Conservation (phyloP, 2,888 invertebrate genomes). For the Synergus itoensis region DNA sequence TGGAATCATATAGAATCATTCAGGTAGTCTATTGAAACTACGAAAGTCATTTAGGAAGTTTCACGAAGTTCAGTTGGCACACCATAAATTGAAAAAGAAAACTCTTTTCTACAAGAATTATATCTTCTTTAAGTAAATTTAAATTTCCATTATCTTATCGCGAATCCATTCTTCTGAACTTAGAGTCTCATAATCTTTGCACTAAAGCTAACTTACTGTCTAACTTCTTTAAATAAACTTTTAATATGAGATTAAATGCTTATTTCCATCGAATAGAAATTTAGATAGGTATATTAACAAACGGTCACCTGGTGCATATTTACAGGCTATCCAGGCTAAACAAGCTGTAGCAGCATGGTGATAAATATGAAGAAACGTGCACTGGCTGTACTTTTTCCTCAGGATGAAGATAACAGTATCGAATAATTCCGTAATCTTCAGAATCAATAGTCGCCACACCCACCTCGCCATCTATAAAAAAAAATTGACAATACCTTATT, state of each 20-base stretch:
- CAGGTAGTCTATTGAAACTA: neutral
- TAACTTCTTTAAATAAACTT: neutral
- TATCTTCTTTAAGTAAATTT: neutral
- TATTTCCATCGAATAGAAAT: neutral
- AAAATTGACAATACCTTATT: neutral
- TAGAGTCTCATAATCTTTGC: neutral
- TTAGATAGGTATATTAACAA: conserved; percentile 29
- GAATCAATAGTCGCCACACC: conserved; percentile 82
- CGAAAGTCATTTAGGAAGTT: neutral
- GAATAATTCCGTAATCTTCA: conserved; percentile 84
- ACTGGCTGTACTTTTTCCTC: conserved; percentile 86
- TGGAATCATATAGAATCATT: neutral
- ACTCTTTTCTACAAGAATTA: conserved; percentile 8
- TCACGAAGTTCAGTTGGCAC: neutral
- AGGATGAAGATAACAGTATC: conserved; percentile 87
- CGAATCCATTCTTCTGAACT: neutral
- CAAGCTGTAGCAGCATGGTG: conserved; percentile 84
- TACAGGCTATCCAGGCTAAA: conserved; percentile 82
- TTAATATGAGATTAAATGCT: neutral
- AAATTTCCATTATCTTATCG: neutral
- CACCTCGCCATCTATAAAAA: conserved; percentile 75
- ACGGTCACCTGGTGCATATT: conserved; percentile 83
- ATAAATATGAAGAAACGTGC: conserved; percentile 86
- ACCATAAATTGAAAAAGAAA: conserved; percentile 10
- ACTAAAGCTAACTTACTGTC: neutral